phyloP scores from a whole-genome alignment of 2,113 vertebrate species.

The Numida meleagris region DNA sequence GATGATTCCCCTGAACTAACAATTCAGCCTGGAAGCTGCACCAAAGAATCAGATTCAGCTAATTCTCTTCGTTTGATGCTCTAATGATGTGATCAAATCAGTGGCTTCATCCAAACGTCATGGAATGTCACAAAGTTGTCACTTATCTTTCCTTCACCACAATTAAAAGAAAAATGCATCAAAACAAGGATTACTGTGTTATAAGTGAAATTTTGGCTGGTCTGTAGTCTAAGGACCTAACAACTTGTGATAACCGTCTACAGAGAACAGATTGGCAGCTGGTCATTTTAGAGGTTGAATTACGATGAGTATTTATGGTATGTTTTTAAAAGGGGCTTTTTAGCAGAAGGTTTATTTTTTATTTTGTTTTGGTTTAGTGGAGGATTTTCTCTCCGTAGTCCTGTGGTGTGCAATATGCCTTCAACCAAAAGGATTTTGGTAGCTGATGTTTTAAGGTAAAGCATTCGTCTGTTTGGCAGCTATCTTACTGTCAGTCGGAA shows the following conservation, averaged over 20 bases:
- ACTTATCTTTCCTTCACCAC: conserved; percentile 24
- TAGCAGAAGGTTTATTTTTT: conserved; percentile 60
- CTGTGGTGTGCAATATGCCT: conserved; percentile 71
- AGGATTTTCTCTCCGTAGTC: conserved; percentile 39
- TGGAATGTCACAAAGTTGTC: conserved; percentile 46
- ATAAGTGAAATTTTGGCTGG: conserved; percentile 34
- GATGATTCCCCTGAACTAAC: conserved; percentile 86
- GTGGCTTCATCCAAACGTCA: conserved; percentile 43
- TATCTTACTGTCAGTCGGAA: conserved; percentile 45
- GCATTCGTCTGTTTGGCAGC: conserved; percentile 64
- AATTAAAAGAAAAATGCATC: conserved; percentile 20
- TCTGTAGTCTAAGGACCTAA: conserved; percentile 22
- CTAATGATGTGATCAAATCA: conserved; percentile 69
- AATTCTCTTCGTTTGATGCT: conserved; percentile 92
- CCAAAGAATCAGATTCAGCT: conserved; percentile 86
- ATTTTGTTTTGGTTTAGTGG: conserved; percentile 64
- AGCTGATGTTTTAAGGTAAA: conserved; percentile 51
- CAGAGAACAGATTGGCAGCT: conserved; percentile 17
- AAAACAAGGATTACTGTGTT: conserved; percentile 26
- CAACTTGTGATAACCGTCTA: background rate
- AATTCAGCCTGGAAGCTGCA: conserved; percentile 81
- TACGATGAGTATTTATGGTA: conserved; percentile 66
- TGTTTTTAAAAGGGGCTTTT: conserved; percentile 72
- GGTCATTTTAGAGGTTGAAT: conserved; percentile 53
- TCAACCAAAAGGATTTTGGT: conserved; percentile 69